Evolutionary conservation across 1,140 invertebrate genomes (phyloP), one percentile per base, ranked within the genome.

Genomic region (Ceratina calcarata): DNA sequence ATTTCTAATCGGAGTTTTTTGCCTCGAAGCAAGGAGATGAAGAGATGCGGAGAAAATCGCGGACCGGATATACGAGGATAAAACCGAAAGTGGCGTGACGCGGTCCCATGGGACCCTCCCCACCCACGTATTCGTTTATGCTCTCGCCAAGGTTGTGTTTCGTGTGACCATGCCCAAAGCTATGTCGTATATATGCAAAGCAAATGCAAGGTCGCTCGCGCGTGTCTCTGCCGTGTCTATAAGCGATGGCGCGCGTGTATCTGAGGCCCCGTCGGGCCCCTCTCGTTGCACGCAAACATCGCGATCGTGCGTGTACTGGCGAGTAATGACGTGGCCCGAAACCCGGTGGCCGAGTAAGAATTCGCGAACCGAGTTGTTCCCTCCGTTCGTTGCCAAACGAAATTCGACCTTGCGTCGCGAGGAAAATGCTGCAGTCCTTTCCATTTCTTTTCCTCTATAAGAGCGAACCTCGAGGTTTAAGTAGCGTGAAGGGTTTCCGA

Each of bases 171-270:
- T 86, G 84, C 79, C 81, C 79, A 85, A 88, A 88, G 87, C 81
- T 82, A 80, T 78, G 65, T 84, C 85, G 83, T 83, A 71, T 87
- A 86, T 88, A 89, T 88, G 88, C 87, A 89, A 89, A 89, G 82
- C 86, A 88, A 88, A 88, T 75, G 87, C 88, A 89, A 89, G 88
- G 88, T 88, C 88, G 87, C 66, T 84, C 83, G 85, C 83, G 86
- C 85, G 85, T 85, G 83, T 86, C 78, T 83, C 82, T 78, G 69
- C 74, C 61, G 64, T 22, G 76, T 82, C 80, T 78, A 64, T 73
- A n/a, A 64, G 32, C 45, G 57, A 55, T 55, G 32, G 70, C 45
- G 22, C 22, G 53, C 55, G 13, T 57, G 64, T 66, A n/a, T 6
- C 20, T 22, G 7, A 27, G 53, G 15, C 45, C 15, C n/a, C 53